Conservation (phyloP, 30 jellyfish, hydroid and myxozoan genomes). For the Nemopilema nomurai region DNA sequence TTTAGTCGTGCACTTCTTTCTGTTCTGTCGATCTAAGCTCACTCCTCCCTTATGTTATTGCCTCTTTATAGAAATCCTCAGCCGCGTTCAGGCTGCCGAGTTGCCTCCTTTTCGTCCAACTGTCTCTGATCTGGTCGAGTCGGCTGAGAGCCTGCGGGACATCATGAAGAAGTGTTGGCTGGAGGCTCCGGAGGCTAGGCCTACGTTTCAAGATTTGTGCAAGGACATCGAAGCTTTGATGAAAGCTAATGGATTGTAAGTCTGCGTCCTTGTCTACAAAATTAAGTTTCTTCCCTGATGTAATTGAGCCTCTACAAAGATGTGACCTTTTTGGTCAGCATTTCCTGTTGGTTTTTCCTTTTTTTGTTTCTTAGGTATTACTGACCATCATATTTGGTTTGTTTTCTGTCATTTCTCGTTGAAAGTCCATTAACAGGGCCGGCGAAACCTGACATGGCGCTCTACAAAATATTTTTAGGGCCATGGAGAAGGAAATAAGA, state of each 20-base stretch:
- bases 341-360: too few relatives aligned
- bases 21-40: not conserved
- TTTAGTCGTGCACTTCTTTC: too few relatives aligned
- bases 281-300: too few relatives aligned
- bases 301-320: too few relatives aligned
- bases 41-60: not conserved
- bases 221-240: conserved; percentile 85
- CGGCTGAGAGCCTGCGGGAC: conserved; percentile 92
- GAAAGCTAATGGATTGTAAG: conserved; percentile 95
- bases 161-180: conserved; percentile 91
- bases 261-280: too few relatives aligned
- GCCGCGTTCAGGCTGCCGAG: conserved; percentile 63
- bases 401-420: too few relatives aligned
- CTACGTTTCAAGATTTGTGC: conserved; percentile 79
- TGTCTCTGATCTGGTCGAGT: conserved; percentile 80
- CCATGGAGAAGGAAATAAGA: too few relatives aligned
- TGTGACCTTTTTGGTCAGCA: too few relatives aligned
- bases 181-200: conserved; percentile 91
- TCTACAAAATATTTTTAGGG: too few relatives aligned
- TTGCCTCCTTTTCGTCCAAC: conserved; percentile 93
- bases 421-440: too few relatives aligned
- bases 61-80: conserved; percentile 57
- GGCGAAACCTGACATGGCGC: too few relatives aligned
- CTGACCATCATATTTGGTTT: not conserved
- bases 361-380: too few relatives aligned